phyloP scores from a whole-genome alignment of 2,113 vertebrate species.

The Pholis gunnellus region DNA sequence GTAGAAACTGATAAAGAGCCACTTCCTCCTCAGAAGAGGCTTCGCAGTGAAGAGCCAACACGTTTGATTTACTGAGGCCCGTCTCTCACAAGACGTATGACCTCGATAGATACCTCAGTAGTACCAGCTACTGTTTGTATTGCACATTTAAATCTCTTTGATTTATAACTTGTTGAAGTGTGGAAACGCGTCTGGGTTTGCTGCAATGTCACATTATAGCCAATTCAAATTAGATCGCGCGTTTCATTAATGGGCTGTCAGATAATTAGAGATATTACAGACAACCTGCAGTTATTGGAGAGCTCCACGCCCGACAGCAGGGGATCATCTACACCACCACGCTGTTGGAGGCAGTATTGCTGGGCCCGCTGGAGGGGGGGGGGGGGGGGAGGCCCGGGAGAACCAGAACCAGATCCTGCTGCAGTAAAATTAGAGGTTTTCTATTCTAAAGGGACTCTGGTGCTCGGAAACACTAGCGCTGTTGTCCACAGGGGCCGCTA shows the following conservation, averaged over 20 bases:
- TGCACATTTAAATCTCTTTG: slow-evolving; percentile 23
- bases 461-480: no score
- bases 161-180: slow-evolving; percentile 24
- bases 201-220: neutral
- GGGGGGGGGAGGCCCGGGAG: no score
- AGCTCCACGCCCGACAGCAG: no score
- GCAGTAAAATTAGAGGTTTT: no score
- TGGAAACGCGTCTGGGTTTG: neutral
- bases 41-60: slow-evolving; percentile 47
- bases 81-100: slow-evolving; percentile 32
- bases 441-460: no score
- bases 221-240: slow-evolving; percentile 7
- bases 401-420: no score
- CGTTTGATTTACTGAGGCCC: slow-evolving; percentile 33
- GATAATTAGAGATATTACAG: slow-evolving; percentile 5
- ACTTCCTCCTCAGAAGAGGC: slow-evolving; percentile 60
- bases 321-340: no score
- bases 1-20: slow-evolving; percentile 48
- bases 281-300: no score
- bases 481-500: no score
- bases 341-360: no score
- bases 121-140: slow-evolving; percentile 9
- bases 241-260: neutral
- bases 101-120: slow-evolving; percentile 26
- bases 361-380: no score